Evolutionary conservation across 1,140 invertebrate genomes (phyloP).

Genomic region (Paraescarpia echinospica): DNA sequence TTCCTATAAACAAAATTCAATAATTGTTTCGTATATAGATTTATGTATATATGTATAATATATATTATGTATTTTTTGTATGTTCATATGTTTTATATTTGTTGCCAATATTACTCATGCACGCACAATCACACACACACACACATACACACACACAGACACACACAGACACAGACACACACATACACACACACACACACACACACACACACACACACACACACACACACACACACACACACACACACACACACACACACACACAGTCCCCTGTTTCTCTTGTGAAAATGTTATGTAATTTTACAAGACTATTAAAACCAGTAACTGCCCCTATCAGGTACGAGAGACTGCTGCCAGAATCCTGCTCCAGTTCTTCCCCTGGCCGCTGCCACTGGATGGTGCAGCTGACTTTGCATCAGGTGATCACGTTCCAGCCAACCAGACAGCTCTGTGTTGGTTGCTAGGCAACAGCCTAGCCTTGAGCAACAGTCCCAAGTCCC

Average conservation of each 20-base stretch:
- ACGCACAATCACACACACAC: not conserved
- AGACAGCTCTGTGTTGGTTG: slow-evolving; percentile 39
- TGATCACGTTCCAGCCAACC: not conserved
- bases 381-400: slow-evolving; percentile 28
- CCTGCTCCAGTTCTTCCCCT: slow-evolving; percentile 56
- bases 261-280: not conserved
- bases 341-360: slow-evolving; percentile 55
- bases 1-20: no score
- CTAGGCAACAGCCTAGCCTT: slow-evolving; percentile 47
- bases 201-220: no score
- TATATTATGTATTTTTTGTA: no score
- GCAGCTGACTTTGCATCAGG: not conserved
- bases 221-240: no score
- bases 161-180: not conserved
- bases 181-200: no score
- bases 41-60: no score
- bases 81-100: not conserved
- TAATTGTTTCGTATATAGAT: no score
- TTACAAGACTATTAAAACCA: not conserved
- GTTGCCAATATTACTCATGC: not conserved
- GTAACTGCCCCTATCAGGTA: slow-evolving; percentile 50
- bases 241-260: not conserved
- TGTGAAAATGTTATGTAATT: not conserved
- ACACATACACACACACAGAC: not conserved
- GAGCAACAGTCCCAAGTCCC: slow-evolving; percentile 62